These are phyloP conservation scores for Panagrolaimus sp. DNA, from an alignment of 1,140 invertebrate genomes.

Conservation along the genomic window DNA sequence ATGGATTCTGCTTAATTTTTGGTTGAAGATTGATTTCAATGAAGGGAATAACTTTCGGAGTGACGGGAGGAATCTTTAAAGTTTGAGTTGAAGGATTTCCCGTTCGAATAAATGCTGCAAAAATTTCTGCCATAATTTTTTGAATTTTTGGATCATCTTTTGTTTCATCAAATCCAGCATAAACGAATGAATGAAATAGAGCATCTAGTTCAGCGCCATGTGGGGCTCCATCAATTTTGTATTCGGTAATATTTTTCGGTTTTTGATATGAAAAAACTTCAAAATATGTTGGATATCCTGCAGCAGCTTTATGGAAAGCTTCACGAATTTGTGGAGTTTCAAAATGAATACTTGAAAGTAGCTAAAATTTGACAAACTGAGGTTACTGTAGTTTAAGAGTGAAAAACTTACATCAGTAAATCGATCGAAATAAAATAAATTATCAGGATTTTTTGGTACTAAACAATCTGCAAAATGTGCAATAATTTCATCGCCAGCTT, in stretches of 20 bases:
- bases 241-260: neutral
- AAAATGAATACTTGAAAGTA: conserved; percentile 14
- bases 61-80: neutral
- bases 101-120: neutral
- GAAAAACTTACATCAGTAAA: neutral
- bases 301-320: neutral
- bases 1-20: neutral
- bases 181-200: neutral
- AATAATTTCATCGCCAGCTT: neutral
- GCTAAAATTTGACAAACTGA: neutral
- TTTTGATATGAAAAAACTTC: neutral
- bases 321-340: neutral
- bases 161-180: neutral
- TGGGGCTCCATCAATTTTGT: neutral
- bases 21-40: neutral
- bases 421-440: conserved; percentile 3
- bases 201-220: conserved; percentile 1
- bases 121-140: neutral
- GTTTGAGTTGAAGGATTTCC: neutral
- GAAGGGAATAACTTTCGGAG: neutral
- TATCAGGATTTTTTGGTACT: conserved; percentile 1
- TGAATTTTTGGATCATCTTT: neutral
- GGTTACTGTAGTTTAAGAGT: too few relatives aligned
- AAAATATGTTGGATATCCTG: neutral
- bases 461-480: conserved; percentile 1